Conservation (phyloP, 2,888 invertebrate species). For the Acrocyrtus sp. region DNA sequence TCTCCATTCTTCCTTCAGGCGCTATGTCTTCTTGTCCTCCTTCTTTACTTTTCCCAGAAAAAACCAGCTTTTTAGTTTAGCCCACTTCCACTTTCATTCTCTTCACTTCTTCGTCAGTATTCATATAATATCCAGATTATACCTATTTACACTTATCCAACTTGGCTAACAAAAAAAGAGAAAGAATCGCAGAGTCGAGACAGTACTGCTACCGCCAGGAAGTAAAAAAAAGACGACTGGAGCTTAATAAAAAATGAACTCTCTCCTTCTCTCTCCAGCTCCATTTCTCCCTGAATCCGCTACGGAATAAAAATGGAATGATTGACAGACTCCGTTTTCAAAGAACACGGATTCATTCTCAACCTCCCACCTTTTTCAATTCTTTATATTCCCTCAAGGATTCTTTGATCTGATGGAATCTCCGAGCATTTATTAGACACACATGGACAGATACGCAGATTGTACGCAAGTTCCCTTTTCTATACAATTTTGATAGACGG, state of each 20-base stretch:
- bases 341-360: too few species aligned
- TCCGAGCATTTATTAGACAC: too few species aligned
- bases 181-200: constrained; percentile 15
- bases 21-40: constrained; percentile 45
- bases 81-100: constrained; percentile 46
- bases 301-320: constrained; percentile 25
- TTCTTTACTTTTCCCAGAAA: constrained; percentile 38
- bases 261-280: neutral
- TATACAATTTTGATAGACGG: too few species aligned
- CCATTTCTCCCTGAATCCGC: constrained; percentile 12
- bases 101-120: constrained; percentile 6
- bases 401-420: too few species aligned
- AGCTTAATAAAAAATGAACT: constrained; percentile 33
- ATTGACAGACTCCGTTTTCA: constrained; percentile 45
- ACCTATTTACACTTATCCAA: constrained; percentile 21
- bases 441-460: too few species aligned
- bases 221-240: neutral
- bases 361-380: too few species aligned
- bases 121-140: constrained; percentile 29
- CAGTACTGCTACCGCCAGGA: too few species aligned
- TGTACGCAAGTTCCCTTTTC: too few species aligned
- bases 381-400: too few species aligned
- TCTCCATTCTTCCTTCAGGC: constrained; percentile 51
- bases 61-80: constrained; percentile 48
- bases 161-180: neutral